Conservation (phyloP, 2,113 vertebrate species). For the Apeltes quadracus region DNA sequence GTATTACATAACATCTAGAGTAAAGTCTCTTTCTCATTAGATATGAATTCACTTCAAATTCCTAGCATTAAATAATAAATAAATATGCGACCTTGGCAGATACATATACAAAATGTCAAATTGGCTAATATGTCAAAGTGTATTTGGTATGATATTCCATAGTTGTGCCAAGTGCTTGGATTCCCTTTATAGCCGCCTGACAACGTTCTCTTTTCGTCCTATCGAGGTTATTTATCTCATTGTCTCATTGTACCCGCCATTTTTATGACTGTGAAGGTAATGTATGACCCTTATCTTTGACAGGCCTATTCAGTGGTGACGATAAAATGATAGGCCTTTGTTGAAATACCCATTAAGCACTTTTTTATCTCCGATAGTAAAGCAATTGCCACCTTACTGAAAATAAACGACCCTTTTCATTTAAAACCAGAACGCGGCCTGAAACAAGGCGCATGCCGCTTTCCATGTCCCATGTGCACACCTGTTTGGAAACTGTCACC, state of each 20-base stretch:
- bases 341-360: slow-evolving; percentile 47
- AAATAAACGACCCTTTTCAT: slow-evolving; percentile 50
- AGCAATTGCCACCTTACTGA: slow-evolving; percentile 45
- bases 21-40: neutral
- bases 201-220: slow-evolving; percentile 1
- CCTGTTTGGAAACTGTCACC: no score
- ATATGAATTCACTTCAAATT: neutral
- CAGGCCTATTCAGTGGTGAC: slow-evolving; percentile 31
- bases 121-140: neutral
- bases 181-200: slow-evolving; percentile 8
- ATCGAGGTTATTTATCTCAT: slow-evolving; percentile 12
- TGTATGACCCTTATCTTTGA: slow-evolving; percentile 43
- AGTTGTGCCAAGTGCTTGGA: neutral
- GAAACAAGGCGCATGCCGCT: neutral
- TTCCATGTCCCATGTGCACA: no score
- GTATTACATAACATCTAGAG: neutral
- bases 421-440: no score
- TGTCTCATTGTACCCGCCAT: neutral
- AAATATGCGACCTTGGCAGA: neutral
- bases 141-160: neutral
- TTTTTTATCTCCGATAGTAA: slow-evolving; percentile 36
- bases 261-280: slow-evolving; percentile 30
- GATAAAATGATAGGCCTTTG: slow-evolving; percentile 43
- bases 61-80: neutral
- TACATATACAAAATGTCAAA: neutral